These are phyloP conservation scores for Acrocephalus arundinaceus DNA, from an alignment of 2,113 vertebrate genomes.

Conservation along the genomic window DNA sequence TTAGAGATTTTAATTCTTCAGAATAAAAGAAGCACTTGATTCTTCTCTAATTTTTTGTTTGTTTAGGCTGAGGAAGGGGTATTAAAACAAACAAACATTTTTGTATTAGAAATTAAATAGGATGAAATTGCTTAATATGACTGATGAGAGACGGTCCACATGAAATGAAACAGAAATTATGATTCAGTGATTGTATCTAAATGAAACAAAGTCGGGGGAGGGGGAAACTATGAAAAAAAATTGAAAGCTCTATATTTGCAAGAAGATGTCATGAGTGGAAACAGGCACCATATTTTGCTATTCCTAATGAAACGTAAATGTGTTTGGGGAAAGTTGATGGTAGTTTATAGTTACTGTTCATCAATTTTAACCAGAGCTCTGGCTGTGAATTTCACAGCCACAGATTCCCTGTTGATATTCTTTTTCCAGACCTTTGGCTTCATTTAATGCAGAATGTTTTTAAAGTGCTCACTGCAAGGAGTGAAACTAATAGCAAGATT, in stretches of 20 bases:
- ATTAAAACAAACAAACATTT: not conserved
- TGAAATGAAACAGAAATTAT: not conserved
- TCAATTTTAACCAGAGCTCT: not conserved
- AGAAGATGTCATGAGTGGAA: not conserved
- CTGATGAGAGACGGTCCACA: not conserved
- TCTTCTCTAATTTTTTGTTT: slow-evolving; percentile 31
- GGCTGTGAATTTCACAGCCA: not conserved
- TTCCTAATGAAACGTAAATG: not conserved
- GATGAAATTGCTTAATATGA: slow-evolving; percentile 1
- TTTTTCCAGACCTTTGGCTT: not conserved
- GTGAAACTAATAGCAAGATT: not conserved
- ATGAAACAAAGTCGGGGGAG: not conserved
- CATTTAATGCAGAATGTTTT: not conserved
- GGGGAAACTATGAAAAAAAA: not conserved
- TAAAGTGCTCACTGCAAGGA: not conserved
- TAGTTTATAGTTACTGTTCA: not conserved
- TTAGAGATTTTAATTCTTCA: not conserved
- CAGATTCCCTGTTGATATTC: not conserved
- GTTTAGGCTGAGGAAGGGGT: not conserved
- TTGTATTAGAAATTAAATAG: not conserved
- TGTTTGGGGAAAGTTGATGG: not conserved
- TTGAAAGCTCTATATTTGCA: not conserved
- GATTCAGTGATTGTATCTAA: not conserved
- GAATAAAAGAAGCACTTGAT: not conserved
- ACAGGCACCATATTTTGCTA: not conserved